phyloP scores from a whole-genome alignment of 2,113 vertebrate species.

The Pristiophorus japonicus region DNA sequence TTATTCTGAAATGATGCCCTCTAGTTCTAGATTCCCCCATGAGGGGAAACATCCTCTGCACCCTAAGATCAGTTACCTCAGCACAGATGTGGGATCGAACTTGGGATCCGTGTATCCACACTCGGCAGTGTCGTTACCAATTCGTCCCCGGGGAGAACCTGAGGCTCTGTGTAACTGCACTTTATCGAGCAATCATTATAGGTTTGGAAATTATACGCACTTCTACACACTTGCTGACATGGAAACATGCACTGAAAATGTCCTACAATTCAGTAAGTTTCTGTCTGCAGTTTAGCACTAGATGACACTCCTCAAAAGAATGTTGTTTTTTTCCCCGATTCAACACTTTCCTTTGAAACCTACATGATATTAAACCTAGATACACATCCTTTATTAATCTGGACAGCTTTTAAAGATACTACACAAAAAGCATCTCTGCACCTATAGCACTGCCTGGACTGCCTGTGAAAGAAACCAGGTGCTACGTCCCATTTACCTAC shows the following conservation, averaged over 20 bases:
- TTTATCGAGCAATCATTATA: background rate
- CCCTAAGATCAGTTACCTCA: background rate
- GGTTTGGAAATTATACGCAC: background rate
- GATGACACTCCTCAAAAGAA: conserved; percentile 21
- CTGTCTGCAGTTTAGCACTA: background rate
- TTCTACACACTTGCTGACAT: background rate
- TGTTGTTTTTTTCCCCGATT: background rate
- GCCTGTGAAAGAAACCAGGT: conserved; percentile 29
- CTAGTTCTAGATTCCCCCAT: too few relatives aligned
- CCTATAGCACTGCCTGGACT: background rate
- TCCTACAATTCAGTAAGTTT: background rate
- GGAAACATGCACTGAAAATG: background rate
- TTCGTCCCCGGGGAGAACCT: background rate
- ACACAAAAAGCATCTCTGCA: conserved; percentile 18
- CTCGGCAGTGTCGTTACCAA: background rate
- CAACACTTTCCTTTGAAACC: background rate
- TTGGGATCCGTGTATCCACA: background rate
- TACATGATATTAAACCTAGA: background rate
- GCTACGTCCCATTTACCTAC: conserved; percentile 22
- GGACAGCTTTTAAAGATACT: background rate
- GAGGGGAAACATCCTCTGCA: too few relatives aligned
- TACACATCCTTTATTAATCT: conserved; percentile 4
- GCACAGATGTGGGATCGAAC: background rate
- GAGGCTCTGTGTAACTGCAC: background rate
- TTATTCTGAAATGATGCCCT: too few relatives aligned